Evolutionary conservation across 2,113 vertebrate species (phyloP).

Genomic region (Chelonoidis abingdonii): DNA sequence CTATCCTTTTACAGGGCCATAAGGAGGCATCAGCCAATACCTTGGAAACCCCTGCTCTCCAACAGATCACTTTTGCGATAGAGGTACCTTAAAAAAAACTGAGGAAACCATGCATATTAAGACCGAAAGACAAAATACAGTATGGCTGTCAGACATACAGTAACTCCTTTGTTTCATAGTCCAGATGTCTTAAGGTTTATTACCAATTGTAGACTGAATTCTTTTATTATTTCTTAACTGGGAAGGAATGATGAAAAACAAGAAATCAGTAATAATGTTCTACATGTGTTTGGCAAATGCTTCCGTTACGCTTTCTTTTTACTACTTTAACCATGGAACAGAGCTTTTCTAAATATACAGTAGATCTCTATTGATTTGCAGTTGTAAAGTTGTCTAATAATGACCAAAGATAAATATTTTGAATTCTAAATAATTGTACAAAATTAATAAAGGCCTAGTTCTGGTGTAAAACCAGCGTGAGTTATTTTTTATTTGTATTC

Average conservation of each 20-base stretch:
- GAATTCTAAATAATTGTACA: slow-evolving; percentile 37
- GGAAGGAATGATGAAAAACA: slow-evolving; percentile 41
- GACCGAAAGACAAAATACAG: slow-evolving; percentile 26
- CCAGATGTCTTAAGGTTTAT: slow-evolving; percentile 12
- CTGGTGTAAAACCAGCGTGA: background rate
- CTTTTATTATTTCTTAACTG: slow-evolving; percentile 28
- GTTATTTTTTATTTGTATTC: slow-evolving; percentile 55
- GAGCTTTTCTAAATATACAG: background rate
- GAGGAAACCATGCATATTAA: slow-evolving; percentile 9
- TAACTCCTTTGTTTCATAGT: slow-evolving; percentile 45
- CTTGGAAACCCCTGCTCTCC: slow-evolving; percentile 31
- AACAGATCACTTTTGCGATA: slow-evolving; percentile 23
- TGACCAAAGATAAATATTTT: slow-evolving; percentile 39
- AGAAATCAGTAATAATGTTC: slow-evolving; percentile 54
- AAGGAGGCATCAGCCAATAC: background rate
- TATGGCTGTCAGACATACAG: background rate
- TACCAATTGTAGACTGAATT: slow-evolving; percentile 20
- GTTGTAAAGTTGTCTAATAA: slow-evolving; percentile 12
- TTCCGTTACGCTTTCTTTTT: background rate
- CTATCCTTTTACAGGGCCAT: background rate
- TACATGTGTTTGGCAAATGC: slow-evolving; percentile 63
- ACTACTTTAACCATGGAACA: background rate
- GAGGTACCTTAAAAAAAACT: background rate
- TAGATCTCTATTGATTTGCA: background rate
- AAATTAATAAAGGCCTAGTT: background rate